Evolutionary conservation across 2,797 vertebrate genomes (phyloP).

Genomic region (Calcarius lapponicus): DNA sequence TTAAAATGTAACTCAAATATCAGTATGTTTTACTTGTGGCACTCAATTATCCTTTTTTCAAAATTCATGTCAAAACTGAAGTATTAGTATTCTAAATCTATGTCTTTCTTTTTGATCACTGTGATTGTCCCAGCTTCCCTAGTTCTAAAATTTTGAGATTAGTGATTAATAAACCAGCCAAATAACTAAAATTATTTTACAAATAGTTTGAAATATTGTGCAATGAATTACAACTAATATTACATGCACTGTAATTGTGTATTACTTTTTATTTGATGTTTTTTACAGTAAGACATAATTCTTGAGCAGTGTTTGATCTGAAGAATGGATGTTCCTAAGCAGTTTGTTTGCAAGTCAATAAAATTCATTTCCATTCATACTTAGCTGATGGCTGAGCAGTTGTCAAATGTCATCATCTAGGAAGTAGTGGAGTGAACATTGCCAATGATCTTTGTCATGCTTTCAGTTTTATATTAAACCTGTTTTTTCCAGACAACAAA

Average conservation of each 20-base stretch:
- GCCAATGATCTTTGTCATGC: neutral
- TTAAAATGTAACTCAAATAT: neutral
- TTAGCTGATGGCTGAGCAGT: neutral
- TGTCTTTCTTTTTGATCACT: neutral
- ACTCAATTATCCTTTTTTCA: neutral
- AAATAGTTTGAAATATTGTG: neutral
- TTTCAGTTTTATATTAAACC: neutral
- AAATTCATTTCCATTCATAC: neutral
- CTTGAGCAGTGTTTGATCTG: neutral
- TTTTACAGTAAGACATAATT: neutral
- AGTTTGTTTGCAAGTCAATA: neutral
- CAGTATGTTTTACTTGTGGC: neutral
- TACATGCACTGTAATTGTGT: neutral
- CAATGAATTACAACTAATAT: neutral
- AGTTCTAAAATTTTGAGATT: neutral
- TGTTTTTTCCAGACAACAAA: neutral
- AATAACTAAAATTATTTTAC: neutral
- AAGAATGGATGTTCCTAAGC: neutral
- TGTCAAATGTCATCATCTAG: neutral
- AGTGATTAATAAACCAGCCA: neutral
- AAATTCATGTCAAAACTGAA: neutral
- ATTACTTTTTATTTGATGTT: neutral
- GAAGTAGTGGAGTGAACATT: neutral
- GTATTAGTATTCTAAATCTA: neutral
- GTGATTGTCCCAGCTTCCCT: neutral